These are phyloP conservation scores for Steatornis caripensis DNA, from an alignment of 2,113 vertebrate species.

Conservation along the genomic window DNA sequence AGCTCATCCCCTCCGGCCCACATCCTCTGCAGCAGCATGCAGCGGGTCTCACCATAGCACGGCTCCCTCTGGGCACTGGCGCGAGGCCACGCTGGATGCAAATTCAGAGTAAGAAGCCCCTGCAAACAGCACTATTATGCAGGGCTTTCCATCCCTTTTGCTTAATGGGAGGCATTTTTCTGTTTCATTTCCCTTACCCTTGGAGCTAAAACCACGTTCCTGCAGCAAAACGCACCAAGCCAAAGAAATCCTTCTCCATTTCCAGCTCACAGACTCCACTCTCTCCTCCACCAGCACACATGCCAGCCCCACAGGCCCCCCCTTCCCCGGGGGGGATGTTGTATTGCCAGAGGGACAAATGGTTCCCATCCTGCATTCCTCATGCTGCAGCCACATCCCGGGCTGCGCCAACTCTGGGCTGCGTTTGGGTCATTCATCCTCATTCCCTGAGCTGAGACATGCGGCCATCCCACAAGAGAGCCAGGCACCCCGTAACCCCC, in stretches of 20 bases:
- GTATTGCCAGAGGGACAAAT: not conserved
- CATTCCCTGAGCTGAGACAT: not conserved
- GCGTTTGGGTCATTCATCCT: not conserved
- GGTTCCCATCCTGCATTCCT: not conserved
- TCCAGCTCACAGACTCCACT: not conserved
- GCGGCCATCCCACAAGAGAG: accelerated
- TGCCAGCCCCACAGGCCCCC: not conserved
- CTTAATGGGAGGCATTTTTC: slow-evolving; percentile 66
- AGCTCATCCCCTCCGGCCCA: not conserved
- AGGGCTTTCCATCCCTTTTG: slow-evolving; percentile 14
- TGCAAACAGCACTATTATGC: not conserved
- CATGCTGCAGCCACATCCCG: accelerated
- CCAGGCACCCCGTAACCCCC: not conserved
- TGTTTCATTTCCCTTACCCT: slow-evolving; percentile 67
- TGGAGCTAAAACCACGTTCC: slow-evolving; percentile 49
- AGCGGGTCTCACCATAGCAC: accelerated
- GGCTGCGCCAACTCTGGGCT: accelerated
- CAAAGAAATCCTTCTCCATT: slow-evolving; percentile 23
- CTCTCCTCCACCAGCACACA: not conserved
- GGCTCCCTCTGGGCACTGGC: not conserved
- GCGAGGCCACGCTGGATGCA: not conserved
- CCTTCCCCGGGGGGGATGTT: accelerated
- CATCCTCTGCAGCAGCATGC: accelerated
- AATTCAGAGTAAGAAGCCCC: not conserved
- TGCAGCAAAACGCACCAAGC: slow-evolving; percentile 36